phyloP scores from a whole-genome alignment of 2,888 invertebrate species.

The Ophion ventricosus region DNA sequence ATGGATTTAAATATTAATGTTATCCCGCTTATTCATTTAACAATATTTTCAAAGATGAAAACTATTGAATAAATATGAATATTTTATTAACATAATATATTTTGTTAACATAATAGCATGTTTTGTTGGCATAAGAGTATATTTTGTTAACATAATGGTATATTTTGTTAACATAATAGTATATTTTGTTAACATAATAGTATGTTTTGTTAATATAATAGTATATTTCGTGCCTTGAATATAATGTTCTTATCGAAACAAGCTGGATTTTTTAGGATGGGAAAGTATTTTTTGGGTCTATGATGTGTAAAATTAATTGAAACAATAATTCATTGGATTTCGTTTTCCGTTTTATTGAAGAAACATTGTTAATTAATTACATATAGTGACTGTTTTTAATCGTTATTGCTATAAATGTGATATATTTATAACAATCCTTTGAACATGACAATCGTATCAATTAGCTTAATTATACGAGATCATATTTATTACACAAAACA shows the following conservation, averaged over 20 bases:
- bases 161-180: too few relatives aligned
- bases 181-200: too few relatives aligned
- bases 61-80: conserved; percentile 11
- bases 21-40: conserved; percentile 1
- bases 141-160: too few relatives aligned
- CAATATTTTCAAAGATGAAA: conserved; percentile 21
- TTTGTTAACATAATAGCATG: neutral
- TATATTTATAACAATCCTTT: conserved; percentile 7
- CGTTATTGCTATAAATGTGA: conserved; percentile 20
- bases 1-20: conserved; percentile 19
- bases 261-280: conserved; percentile 14
- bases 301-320: conserved; percentile 17
- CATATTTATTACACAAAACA: conserved; percentile 7
- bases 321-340: conserved; percentile 13
- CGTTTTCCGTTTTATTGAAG: conserved; percentile 23
- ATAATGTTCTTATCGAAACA: neutral
- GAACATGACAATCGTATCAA: conserved; percentile 3
- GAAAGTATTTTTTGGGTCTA: conserved; percentile 13
- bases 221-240: conserved; percentile 15
- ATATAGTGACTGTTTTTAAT: neutral
- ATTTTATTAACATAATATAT: conserved; percentile 2
- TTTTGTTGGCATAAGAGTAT: neutral
- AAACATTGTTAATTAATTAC: conserved; percentile 9
- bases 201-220: conserved; percentile 12
- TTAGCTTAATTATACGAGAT: conserved; percentile 11